These are phyloP conservation scores for Ypsolopha scabrella DNA, from an alignment of 2,888 invertebrate genomes.

Conservation along the genomic window DNA sequence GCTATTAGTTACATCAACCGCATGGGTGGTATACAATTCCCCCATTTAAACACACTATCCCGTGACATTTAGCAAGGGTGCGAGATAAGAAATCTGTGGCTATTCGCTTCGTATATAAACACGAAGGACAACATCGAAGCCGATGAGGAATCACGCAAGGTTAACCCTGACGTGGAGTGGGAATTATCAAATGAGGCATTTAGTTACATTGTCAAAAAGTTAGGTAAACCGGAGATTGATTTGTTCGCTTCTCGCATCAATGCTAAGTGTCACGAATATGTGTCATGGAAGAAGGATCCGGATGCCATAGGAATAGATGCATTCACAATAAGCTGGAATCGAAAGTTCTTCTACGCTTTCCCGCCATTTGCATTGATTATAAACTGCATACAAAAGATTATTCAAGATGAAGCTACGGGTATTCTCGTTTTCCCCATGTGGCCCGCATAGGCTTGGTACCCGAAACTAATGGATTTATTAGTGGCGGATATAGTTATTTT, in stretches of 20 bases:
- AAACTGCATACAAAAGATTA: slow-evolving; percentile 11
- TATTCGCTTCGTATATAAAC: slow-evolving; percentile 1
- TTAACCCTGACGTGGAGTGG: too few relatives aligned
- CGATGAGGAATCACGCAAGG: slow-evolving; percentile 14
- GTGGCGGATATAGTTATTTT: slow-evolving; percentile 11
- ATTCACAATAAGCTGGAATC: slow-evolving; percentile 10
- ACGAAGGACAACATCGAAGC: slow-evolving; percentile 10
- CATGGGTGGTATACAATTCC: slow-evolving; percentile 3
- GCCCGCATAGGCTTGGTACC: slow-evolving; percentile 18
- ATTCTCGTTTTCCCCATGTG: slow-evolving; percentile 16
- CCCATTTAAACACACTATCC: not conserved
- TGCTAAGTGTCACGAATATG: slow-evolving; percentile 9
- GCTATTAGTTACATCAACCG: slow-evolving; percentile 2
- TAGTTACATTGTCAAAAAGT: too few relatives aligned
- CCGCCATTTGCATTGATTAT: slow-evolving; percentile 11
- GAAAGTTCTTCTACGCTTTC: slow-evolving; percentile 12
- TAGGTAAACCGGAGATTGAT: slow-evolving; percentile 11
- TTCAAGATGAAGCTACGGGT: slow-evolving; percentile 13
- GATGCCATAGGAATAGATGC: slow-evolving; percentile 7
- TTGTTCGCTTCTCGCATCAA: slow-evolving; percentile 9
- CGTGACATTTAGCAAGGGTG: slow-evolving; percentile 3
- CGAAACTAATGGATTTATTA: slow-evolving; percentile 8
- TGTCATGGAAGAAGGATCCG: slow-evolving; percentile 8
- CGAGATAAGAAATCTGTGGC: not conserved
- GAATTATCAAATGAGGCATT: too few relatives aligned